A percentile compares a stretch with the other conserved stretches of the same genome.
Conservation (phyloP, 2,113 vertebrate genomes). For the Hypocryptadius cinnamomeus region DNA sequence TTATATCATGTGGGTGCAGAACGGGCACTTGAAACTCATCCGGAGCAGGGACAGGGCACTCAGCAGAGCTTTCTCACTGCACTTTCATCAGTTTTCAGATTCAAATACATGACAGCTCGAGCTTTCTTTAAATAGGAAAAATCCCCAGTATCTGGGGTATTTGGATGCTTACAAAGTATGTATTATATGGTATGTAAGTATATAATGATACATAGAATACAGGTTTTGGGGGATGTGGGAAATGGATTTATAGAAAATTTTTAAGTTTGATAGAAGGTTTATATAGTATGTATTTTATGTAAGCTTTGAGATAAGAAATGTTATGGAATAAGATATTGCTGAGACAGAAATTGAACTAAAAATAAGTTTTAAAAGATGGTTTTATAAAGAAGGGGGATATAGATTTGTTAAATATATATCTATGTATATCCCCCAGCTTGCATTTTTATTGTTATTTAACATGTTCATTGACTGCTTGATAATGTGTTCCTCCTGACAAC, state of each 20-base stretch:
- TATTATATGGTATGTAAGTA: not conserved
- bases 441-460: not conserved
- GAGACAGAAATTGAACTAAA: not conserved
- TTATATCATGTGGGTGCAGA: no score
- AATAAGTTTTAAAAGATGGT: not conserved
- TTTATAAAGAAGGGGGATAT: not conserved
- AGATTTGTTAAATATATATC: not conserved
- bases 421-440: not conserved
- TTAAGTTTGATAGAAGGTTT: not conserved
- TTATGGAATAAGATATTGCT: not conserved
- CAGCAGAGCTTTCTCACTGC: no score
- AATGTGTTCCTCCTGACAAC: not conserved
- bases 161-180: not conserved
- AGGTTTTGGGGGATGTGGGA: not conserved
- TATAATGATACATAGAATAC: not conserved
- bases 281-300: not conserved
- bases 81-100: no score
- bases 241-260: not conserved
- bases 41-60: no score
- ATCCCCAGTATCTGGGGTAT: not conserved
- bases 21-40: no score
- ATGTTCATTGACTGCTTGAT: not conserved
- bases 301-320: not conserved
- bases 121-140: no score
- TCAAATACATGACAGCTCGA: no score